Base-by-base conservation (phyloP, 2,888 invertebrate species). In the Pseudococcus jackbeardsleyi region DNA sequence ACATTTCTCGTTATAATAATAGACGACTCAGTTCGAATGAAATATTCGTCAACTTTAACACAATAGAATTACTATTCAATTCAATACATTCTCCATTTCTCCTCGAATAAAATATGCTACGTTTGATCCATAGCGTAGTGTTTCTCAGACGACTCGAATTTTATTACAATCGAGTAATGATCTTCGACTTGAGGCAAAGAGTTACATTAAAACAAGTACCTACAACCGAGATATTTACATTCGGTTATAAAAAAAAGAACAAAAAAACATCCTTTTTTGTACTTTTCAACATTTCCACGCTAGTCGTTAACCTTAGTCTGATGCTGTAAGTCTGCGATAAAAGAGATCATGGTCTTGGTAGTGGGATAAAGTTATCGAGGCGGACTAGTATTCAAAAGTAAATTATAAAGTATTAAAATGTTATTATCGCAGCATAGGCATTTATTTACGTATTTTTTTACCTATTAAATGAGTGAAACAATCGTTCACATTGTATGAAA, bases 271-370 rank as follows among this genome's bases (percentile, higher is more conserved):
- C 72, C 72, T 72, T 72, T 72, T 72, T 72, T 33, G 72, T 72
- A 72, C 72, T 72, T 33, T 72, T 72, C 72, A 72, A 72, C 33
- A 72, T 72, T 72, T 72, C 17, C 33, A 39, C 68, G 33, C 72
- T 33, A 72, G 72, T 72, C 72, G 72, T 72, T 72, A 72, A 72
- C 72, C 72, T 72, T 72, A 72, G 72, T 72, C 17, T 33, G 72
- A 72, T 72, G 33, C 72, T 72, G 33, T 33, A 9, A 33, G 17
- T 33, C 72, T 72, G 17, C 26, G 7, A 72, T 72, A 72, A 72
- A 72, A 72, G 33, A 72, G 72, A 72, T 72, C 72, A 72, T 72
- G 72, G 72, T 72, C 72, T 72, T 17, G 33, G 72, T 9, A 4
- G 64, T 9, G 64, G 22, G 22, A 64, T 22, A 64, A 22, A 22